These are phyloP conservation scores for Physocephala rufipes DNA, from an alignment of 2,888 invertebrate species.

Conservation along the genomic window DNA sequence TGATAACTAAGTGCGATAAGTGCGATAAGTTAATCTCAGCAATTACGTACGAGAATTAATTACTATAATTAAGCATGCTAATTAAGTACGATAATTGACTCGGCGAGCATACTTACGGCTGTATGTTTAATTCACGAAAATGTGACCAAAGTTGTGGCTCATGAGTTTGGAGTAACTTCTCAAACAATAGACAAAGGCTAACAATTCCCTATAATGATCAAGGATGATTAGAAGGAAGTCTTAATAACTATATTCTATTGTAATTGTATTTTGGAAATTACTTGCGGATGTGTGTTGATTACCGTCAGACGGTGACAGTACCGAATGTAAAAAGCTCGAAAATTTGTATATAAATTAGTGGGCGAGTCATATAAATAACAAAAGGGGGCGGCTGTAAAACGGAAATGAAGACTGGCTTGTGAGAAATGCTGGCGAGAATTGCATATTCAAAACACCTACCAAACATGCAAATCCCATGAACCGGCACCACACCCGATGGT, in stretches of 20 bases:
- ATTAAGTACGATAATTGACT: background rate
- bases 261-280: slow-evolving; percentile 48
- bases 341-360: slow-evolving; percentile 85
- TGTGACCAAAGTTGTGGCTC: slow-evolving; percentile 93
- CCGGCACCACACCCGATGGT: slow-evolving; percentile 94
- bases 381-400: slow-evolving; percentile 88
- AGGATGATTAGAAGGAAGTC: background rate
- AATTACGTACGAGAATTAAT: background rate
- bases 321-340: slow-evolving; percentile 88
- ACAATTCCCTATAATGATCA: slow-evolving; percentile 77
- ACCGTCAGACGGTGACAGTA: slow-evolving; percentile 93
- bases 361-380: slow-evolving; percentile 93
- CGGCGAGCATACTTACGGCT: slow-evolving; percentile 80
- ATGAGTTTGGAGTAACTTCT: slow-evolving; percentile 86
- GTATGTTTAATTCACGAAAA: slow-evolving; percentile 85
- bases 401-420: slow-evolving; percentile 14
- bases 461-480: slow-evolving; percentile 98
- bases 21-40: no score
- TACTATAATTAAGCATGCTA: background rate
- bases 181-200: slow-evolving; percentile 87
- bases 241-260: background rate
- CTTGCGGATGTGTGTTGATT: slow-evolving; percentile 90
- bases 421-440: background rate
- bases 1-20: no score
- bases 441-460: slow-evolving; percentile 72